These are phyloP conservation scores for Limonius californicus DNA, from an alignment of 1,140 invertebrate genomes.

Conservation along the genomic window DNA sequence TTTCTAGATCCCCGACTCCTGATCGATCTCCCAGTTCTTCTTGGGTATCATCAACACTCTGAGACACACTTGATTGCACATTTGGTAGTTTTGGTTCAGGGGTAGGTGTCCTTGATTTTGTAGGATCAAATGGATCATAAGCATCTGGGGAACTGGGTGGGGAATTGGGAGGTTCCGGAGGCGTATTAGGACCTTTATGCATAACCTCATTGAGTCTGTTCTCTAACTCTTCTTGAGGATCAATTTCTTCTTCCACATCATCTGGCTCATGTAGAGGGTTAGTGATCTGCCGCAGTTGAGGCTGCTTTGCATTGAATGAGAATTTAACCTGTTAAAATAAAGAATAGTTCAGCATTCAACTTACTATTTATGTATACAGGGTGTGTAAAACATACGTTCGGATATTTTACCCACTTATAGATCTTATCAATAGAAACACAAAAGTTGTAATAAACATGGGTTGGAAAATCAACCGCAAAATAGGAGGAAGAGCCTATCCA, in stretches of 20 bases:
- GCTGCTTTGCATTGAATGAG: constrained; percentile 58
- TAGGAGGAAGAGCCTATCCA: too few relatives aligned
- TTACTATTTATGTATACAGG: too few relatives aligned
- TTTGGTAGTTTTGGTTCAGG: constrained; percentile 46
- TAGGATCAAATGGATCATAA: constrained; percentile 86
- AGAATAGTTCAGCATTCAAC: too few relatives aligned
- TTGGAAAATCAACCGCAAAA: too few relatives aligned
- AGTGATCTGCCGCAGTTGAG: constrained; percentile 54
- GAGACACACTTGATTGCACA: constrained; percentile 16
- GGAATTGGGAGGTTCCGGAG: constrained; percentile 59
- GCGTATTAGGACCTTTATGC: constrained; percentile 58
- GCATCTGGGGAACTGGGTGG: constrained; percentile 67
- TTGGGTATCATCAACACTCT: constrained; percentile 7
- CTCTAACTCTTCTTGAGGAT: constrained; percentile 49
- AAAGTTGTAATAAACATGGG: too few relatives aligned
- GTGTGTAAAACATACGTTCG: too few relatives aligned
- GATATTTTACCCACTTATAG: too few relatives aligned
- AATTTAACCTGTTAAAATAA: constrained; percentile 63
- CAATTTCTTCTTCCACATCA: constrained; percentile 44
- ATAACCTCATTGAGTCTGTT: constrained; percentile 42
- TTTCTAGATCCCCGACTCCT: constrained; percentile 13
- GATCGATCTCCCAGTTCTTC: constrained; percentile 7
- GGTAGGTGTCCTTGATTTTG: constrained; percentile 67
- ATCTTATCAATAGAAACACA: too few relatives aligned
- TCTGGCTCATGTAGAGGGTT: constrained; percentile 62